Conservation (phyloP, 1,140 invertebrate species). For the Ips nitidus region DNA sequence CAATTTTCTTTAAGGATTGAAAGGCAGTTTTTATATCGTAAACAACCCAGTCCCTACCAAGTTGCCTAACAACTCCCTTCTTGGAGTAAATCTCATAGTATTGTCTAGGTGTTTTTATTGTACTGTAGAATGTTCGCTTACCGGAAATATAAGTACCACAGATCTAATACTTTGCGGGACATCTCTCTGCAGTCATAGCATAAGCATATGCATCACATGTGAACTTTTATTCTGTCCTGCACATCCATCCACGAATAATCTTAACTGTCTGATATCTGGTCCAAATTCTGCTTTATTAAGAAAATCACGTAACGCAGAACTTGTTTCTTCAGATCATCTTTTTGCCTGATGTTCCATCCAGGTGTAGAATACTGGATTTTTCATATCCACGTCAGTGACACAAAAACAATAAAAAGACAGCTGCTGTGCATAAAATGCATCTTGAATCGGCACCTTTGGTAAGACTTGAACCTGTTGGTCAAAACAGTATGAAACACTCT, state of each 20-base stretch:
- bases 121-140: conserved; percentile 39
- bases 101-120: too few species aligned
- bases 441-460: conserved; percentile 38
- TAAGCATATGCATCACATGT: conserved; percentile 36
- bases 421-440: conserved; percentile 36
- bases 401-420: conserved; percentile 29
- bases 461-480: conserved; percentile 42
- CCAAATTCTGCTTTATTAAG: conserved; percentile 8
- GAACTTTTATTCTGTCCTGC: conserved; percentile 47
- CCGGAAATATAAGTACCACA: conserved; percentile 32
- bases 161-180: conserved; percentile 21
- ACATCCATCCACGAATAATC: conserved; percentile 41
- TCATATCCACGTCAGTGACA: conserved; percentile 11
- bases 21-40: too few species aligned
- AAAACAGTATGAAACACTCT: conserved; percentile 23
- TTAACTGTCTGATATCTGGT: neutral
- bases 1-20: too few species aligned
- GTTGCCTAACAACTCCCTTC: too few species aligned
- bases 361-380: conserved; percentile 30
- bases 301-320: conserved; percentile 24
- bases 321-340: conserved; percentile 18
- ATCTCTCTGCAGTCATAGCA: conserved; percentile 31
- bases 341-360: conserved; percentile 31
- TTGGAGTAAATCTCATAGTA: too few species aligned
- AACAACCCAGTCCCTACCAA: too few species aligned